These are phyloP conservation scores for Leucophenga varia DNA, from an alignment of 1,140 invertebrate species.

Conservation along the genomic window DNA sequence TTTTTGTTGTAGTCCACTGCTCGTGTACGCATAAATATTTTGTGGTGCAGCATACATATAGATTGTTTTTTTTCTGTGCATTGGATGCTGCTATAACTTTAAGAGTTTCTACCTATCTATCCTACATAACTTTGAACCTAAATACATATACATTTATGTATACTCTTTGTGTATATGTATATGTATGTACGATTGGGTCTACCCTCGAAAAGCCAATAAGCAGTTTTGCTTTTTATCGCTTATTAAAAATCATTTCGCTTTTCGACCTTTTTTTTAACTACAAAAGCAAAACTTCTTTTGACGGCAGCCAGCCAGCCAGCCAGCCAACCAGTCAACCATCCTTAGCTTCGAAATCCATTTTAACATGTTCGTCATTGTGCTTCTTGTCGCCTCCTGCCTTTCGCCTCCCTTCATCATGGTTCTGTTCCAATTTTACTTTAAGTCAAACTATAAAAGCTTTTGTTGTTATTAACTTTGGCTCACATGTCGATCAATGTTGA, in stretches of 20 bases:
- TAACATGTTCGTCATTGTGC: neutral
- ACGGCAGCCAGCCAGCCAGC: no score
- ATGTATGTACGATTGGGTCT: no score
- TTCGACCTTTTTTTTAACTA: slow-evolving; percentile 54
- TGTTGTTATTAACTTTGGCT: slow-evolving; percentile 53
- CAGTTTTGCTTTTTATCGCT: slow-evolving; percentile 57
- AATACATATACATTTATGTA: no score
- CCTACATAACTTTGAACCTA: no score
- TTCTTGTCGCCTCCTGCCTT: neutral
- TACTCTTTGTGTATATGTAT: no score
- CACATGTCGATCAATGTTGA: slow-evolving; percentile 54
- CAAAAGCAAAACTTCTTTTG: no score
- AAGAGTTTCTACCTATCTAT: no score
- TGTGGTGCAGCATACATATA: no score
- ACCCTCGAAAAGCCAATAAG: slow-evolving; percentile 54
- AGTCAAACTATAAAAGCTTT: neutral
- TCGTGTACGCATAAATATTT: slow-evolving; percentile 41
- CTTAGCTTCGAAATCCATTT: slow-evolving; percentile 2
- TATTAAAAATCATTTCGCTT: slow-evolving; percentile 57
- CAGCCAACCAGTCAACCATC: no score
- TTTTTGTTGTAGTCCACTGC: no score
- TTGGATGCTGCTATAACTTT: no score
- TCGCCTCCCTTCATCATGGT: slow-evolving; percentile 12
- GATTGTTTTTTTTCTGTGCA: no score
- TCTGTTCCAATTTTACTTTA: neutral